phyloP scores from a whole-genome alignment of 2,113 vertebrate species.

The Centropus unirufus region DNA sequence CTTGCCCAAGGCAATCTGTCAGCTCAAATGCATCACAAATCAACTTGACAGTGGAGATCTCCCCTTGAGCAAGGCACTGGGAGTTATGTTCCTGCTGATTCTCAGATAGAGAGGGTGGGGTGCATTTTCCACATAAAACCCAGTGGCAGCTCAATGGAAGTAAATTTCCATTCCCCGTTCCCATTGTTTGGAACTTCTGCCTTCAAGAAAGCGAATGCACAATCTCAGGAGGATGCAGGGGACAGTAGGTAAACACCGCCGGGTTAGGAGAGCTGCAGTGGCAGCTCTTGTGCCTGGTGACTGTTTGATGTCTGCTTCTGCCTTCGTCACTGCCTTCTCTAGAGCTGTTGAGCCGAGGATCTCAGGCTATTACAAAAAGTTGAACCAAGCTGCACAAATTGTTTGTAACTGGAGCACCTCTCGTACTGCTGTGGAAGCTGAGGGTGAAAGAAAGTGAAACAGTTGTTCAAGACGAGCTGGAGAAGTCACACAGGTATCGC shows the following conservation, averaged over 20 bases:
- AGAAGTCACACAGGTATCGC: not conserved
- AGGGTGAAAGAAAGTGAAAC: not conserved
- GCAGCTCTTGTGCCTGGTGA: not conserved
- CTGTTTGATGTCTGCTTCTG: not conserved
- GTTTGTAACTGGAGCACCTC: accelerated
- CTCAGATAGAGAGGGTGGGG: constrained; percentile 55
- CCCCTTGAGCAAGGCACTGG: constrained; percentile 29
- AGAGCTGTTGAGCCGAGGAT: not conserved
- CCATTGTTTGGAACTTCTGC: not conserved
- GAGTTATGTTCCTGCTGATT: constrained; percentile 9
- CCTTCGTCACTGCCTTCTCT: not conserved
- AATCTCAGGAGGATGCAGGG: accelerated
- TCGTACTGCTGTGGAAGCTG: not conserved
- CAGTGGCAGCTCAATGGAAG: not conserved
- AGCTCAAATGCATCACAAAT: constrained; percentile 41
- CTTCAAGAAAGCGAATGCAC: not conserved
- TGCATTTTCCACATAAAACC: constrained; percentile 30
- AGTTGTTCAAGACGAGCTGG: not conserved
- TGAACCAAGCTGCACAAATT: not conserved
- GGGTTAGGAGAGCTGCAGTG: not conserved
- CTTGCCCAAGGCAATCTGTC: constrained; percentile 18
- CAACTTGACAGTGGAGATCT: constrained; percentile 55
- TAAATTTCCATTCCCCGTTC: constrained; percentile 30
- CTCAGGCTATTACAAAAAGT: not conserved
- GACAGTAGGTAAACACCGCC: accelerated